Base-by-base conservation (phyloP, 2,888 invertebrate genomes). In the Diarsia rubi region DNA sequence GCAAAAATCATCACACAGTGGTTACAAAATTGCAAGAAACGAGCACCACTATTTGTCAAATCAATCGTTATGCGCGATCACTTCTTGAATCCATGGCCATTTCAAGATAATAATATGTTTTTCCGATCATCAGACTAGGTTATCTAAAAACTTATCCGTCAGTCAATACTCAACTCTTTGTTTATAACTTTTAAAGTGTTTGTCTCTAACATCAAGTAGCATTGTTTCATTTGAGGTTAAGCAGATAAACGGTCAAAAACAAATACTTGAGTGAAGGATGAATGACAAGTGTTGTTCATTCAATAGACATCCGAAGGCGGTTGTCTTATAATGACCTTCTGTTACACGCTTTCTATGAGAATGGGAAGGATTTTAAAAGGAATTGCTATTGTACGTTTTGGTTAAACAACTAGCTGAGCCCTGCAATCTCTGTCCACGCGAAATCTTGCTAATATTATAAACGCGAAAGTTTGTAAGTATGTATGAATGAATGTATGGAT, bases 241-340 rank as follows among this genome's bases (percentile, higher is more conserved):
- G 16, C 14, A 12, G 66, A 78, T 77, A 72, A 72, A 12, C 4
- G 14, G 47, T 21, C 6, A 31, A 14, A 16, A 21, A 45, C 21
- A 72, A 16, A 27, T 45, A 73, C 72, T 63, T 63, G 24, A 72
- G 12, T 9, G 44, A 73, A 72, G 72, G 72, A 72, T 72, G 24
- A 52, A 31, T 8, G 19, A 24, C 8, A 70, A 47, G 14, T 49
- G 57, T 31, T 45, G 6, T 69, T 47, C 31, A 2, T 37, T 57
- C 11, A 24, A 24, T 24, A 37, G 72, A 8, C 45, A 16, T 57
- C 16, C 0, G 31, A 72, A 72, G 31, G 21, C 3, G 3, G 14
- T 16, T 45, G 44, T 31, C 12, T 16, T 37, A 11, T 54, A 52
- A 62, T 68, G 42, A 4, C 6, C 16, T 49, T 59, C 52, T 24